A percentile compares a stretch with the other conserved stretches of the same genome.
Conservation (phyloP, 2,888 invertebrate species). For the Steromphala cineraria region DNA sequence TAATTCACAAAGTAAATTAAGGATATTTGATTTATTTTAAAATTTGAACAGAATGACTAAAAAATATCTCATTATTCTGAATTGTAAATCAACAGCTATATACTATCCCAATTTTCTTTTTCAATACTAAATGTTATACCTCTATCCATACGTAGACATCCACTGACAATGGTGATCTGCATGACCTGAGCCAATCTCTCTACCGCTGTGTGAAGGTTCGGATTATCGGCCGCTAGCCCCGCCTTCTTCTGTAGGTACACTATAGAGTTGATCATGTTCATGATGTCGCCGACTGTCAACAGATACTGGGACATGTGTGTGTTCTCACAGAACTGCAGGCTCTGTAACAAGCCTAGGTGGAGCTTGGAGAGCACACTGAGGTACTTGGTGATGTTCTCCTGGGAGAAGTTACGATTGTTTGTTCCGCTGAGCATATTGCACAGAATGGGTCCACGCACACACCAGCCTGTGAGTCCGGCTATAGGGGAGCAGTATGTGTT, state of each 20-base stretch:
- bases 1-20: background rate
- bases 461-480: slow-evolving; percentile 67
- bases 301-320: slow-evolving; percentile 40
- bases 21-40: background rate
- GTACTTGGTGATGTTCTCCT: slow-evolving; percentile 36
- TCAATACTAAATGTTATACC: slow-evolving; percentile 76
- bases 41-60: background rate
- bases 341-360: slow-evolving; percentile 61
- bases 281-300: slow-evolving; percentile 33
- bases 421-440: slow-evolving; percentile 20
- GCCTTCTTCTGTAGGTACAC: background rate
- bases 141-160: slow-evolving; percentile 88
- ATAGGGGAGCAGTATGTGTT: slow-evolving; percentile 64
- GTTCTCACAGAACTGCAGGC: slow-evolving; percentile 48
- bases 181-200: slow-evolving; percentile 89
- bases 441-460: slow-evolving; percentile 62
- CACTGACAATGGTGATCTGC: slow-evolving; percentile 86
- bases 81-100: background rate
- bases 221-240: slow-evolving; percentile 34
- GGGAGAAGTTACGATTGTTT: background rate
- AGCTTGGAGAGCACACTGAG: slow-evolving; percentile 57
- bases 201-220: slow-evolving; percentile 80
- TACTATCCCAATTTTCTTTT: too few species aligned
- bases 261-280: slow-evolving; percentile 21
- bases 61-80: background rate